Conservation (phyloP, 2,888 invertebrate species). For the Drosophila kokeensis region DNA sequence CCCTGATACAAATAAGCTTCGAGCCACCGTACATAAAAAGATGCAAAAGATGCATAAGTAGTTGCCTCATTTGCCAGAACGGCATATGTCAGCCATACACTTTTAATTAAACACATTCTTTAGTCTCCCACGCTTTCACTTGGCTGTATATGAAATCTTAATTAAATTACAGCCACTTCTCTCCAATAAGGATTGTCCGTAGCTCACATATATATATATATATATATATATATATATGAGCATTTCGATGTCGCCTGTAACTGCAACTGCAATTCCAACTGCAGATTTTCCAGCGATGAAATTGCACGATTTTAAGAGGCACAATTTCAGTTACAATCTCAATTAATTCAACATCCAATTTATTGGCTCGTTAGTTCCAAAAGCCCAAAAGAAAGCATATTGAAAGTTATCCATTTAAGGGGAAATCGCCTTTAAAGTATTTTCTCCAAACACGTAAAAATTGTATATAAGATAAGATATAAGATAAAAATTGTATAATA, state of each 20-base stretch:
- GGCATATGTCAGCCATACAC: conserved; percentile 11
- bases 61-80: neutral
- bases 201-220: conserved; percentile 28
- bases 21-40: no score
- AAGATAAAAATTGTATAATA: no score
- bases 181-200: conserved; percentile 29
- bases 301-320: conserved; percentile 17
- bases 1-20: no score
- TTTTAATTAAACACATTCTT: conserved; percentile 37
- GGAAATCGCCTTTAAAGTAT: neutral
- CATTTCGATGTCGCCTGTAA: conserved; percentile 4
- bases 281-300: conserved; percentile 4
- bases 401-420: conserved; percentile 2
- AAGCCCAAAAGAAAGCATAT: conserved; percentile 4
- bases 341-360: conserved; percentile 50
- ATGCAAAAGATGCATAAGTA: neutral
- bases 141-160: conserved; percentile 32
- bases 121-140: conserved; percentile 16
- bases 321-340: conserved; percentile 42
- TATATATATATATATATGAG: conserved; percentile 28
- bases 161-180: conserved; percentile 40
- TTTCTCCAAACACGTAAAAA: neutral
- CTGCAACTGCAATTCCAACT: conserved; percentile 7
- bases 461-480: no score
- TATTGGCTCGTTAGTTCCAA: conserved; percentile 10